These are phyloP conservation scores for Puntigrus tetrazona DNA, from an alignment of 2,113 vertebrate genomes.

Conservation along the genomic window DNA sequence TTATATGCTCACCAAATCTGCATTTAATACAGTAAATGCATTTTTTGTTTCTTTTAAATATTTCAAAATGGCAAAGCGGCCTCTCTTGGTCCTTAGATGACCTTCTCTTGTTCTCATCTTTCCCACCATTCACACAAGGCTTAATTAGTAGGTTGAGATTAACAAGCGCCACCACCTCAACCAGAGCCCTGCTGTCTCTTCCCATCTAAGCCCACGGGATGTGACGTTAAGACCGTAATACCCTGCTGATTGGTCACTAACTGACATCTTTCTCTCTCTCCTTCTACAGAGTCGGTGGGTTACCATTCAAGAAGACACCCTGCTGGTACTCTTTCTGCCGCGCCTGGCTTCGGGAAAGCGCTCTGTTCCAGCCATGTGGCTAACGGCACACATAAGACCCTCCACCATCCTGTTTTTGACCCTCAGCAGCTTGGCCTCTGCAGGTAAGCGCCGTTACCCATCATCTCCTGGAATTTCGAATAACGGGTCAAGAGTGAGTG, in stretches of 20 bases:
- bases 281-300: conserved; percentile 11
- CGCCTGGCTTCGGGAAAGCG: conserved; percentile 2
- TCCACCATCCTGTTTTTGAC: conserved; percentile 61
- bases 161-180: background rate
- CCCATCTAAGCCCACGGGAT: conserved; percentile 3
- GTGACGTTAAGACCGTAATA: conserved; percentile 27
- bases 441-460: conserved; percentile 67
- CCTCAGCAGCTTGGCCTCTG: conserved; percentile 62
- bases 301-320: conserved; percentile 17
- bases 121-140: background rate
- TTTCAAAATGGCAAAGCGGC: background rate
- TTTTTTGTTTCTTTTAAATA: background rate
- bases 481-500: conserved; percentile 13
- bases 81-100: background rate
- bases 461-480: background rate
- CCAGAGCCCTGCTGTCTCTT: conserved; percentile 3
- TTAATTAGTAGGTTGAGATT: conserved; percentile 9
- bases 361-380: background rate
- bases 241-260: conserved; percentile 23
- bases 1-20: background rate
- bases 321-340: conserved; percentile 6
- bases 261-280: conserved; percentile 25
- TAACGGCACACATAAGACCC: conserved; percentile 61
- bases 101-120: background rate
- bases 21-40: background rate